Percentiles rank a stretch among this genome's conserved stretches.
These are phyloP conservation scores for Microplitis deprimator DNA, from an alignment of 2,888 invertebrate genomes.

Conservation along the genomic window DNA sequence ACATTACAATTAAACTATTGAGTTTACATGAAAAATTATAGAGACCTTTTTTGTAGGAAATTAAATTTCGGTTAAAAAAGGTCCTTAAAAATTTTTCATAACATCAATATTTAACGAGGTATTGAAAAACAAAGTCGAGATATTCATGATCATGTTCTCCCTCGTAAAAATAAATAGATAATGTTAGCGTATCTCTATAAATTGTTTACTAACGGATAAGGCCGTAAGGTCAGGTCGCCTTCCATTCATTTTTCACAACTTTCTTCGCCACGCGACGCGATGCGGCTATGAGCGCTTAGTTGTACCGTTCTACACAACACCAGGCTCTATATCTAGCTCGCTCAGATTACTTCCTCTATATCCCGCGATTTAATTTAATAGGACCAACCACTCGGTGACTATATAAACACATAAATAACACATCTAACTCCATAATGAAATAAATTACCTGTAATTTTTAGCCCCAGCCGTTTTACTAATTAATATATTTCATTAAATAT, in stretches of 20 bases:
- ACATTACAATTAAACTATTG: too few species aligned
- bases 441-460: background rate
- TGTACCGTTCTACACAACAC: background rate
- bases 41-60: too few species aligned
- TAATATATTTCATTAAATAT: background rate
- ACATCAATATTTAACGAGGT: background rate
- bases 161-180: background rate
- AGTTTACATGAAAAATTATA: too few species aligned
- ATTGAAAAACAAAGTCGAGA: background rate
- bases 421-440: background rate
- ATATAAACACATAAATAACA: slow-evolving; percentile 27
- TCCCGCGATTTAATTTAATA: slow-evolving; percentile 35
- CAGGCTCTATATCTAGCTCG: background rate
- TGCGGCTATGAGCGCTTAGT: slow-evolving; percentile 14
- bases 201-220: slow-evolving; percentile 52
- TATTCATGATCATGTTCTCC: background rate
- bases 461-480: background rate
- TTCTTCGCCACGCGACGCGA: slow-evolving; percentile 37
- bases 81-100: background rate
- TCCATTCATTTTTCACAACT: slow-evolving; percentile 52
- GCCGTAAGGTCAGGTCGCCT: slow-evolving; percentile 45
- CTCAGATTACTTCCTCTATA: slow-evolving; percentile 30
- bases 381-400: slow-evolving; percentile 9
- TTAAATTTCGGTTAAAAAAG: too few species aligned
- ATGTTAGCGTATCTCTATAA: slow-evolving; percentile 40